A percentile compares a stretch with the other conserved stretches of the same genome.
phyloP scores from a whole-genome alignment of 2,888 invertebrate species.

The Hypomecis atomaria region DNA sequence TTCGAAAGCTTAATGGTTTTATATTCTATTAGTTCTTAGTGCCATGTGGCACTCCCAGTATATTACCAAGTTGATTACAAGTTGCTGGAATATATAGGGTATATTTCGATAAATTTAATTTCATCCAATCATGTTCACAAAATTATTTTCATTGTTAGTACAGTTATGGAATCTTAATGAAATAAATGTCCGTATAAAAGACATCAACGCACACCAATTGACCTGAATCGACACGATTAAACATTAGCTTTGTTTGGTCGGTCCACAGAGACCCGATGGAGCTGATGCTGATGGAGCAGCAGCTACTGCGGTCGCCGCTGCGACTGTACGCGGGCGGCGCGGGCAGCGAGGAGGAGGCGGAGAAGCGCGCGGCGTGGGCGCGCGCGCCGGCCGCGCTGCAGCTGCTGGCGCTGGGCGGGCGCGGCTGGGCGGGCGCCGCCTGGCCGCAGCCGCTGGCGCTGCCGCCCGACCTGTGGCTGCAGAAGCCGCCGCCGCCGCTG shows the following conservation, averaged over 20 bases:
- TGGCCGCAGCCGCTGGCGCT: conserved; percentile 93
- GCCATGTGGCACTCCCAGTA: too few relatives aligned
- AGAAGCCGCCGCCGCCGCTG: conserved; percentile 89
- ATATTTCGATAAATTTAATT: too few relatives aligned
- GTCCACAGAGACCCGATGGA: conserved; percentile 91
- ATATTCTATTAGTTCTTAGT: too few relatives aligned
- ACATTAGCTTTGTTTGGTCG: conserved; percentile 25
- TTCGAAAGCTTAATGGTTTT: too few relatives aligned
- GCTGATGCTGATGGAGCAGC: conserved; percentile 91
- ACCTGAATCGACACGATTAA: conserved; percentile 9
- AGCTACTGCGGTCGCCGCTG: conserved; percentile 87
- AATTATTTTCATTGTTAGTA: too few relatives aligned
- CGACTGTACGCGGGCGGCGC: conserved; percentile 87
- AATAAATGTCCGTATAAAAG: conserved; percentile 23
- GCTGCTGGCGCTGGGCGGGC: conserved; percentile 84
- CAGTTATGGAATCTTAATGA: background rate
- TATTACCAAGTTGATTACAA: too few relatives aligned
- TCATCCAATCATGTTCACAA: too few relatives aligned
- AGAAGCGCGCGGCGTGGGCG: conserved; percentile 84
- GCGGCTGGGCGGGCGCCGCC: conserved; percentile 92
- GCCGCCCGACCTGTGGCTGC: conserved; percentile 96
- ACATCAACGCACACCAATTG: conserved; percentile 33
- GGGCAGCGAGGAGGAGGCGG: conserved; percentile 83
- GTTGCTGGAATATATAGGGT: too few relatives aligned
- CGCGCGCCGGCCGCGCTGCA: conserved; percentile 78